Percentiles rank a stretch among this genome's conserved stretches.
Conservation (phyloP, 2,113 vertebrate species). For the Hemibates koningsi region DNA sequence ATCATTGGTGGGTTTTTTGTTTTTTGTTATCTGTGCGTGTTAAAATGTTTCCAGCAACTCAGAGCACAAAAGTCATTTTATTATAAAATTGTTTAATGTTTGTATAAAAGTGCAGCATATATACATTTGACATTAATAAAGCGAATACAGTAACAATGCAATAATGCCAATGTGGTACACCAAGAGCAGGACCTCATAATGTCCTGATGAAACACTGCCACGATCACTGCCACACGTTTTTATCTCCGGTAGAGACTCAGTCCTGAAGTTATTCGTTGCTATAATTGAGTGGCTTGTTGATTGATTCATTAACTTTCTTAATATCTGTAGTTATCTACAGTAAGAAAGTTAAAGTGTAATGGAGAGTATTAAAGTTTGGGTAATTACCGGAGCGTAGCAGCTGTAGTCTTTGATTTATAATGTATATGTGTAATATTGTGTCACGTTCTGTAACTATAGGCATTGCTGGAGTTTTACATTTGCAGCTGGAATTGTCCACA, state of each 20-base stretch:
- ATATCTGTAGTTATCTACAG: background rate
- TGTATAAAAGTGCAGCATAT: conserved; percentile 39
- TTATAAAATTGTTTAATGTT: conserved; percentile 12
- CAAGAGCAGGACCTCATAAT: background rate
- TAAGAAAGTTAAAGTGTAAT: background rate
- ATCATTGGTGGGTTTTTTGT: background rate
- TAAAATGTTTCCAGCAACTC: background rate
- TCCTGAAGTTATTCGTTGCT: background rate
- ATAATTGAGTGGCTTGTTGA: background rate
- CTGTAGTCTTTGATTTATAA: background rate
- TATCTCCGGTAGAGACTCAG: background rate
- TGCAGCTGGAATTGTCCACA: background rate
- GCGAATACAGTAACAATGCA: conserved; percentile 26
- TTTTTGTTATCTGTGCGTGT: background rate
- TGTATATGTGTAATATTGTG: background rate
- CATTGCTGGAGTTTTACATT: conserved; percentile 22
- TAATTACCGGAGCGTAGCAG: background rate
- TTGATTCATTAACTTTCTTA: background rate
- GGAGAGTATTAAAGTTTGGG: background rate
- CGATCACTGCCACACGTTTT: background rate
- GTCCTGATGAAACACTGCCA: background rate
- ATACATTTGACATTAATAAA: conserved; percentile 23
- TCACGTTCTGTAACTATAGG: background rate
- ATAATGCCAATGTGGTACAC: background rate
- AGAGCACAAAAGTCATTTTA: conserved; percentile 8